Evolutionary conservation across 2,113 vertebrate species (phyloP).

Genomic region (Oceanites oceanicus): DNA sequence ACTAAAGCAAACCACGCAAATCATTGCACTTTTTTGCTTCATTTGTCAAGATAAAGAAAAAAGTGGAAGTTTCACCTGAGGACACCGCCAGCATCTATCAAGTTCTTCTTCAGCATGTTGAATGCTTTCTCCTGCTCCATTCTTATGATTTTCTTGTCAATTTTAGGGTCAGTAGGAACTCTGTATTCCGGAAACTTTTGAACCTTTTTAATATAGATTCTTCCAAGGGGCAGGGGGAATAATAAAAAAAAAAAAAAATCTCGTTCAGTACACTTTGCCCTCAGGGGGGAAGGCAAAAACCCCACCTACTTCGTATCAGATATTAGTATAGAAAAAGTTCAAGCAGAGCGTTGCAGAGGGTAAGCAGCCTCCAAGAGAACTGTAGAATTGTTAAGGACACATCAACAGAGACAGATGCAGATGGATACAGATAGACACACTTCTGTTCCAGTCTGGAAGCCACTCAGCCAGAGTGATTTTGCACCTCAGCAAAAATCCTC

Average conservation of each 20-base stretch:
- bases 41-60: conserved; percentile 13
- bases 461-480: not conserved
- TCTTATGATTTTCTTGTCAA: conserved; percentile 86
- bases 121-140: conserved; percentile 88
- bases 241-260: not conserved
- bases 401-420: not conserved
- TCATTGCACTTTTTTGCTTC: not conserved
- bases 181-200: conserved; percentile 84
- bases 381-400: not conserved
- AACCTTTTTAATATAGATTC: conserved; percentile 90
- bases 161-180: conserved; percentile 84
- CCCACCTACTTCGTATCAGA: not conserved
- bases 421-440: not conserved
- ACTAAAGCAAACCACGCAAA: not conserved
- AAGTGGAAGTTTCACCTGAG: conserved; percentile 74
- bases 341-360: not conserved
- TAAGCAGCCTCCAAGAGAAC: not conserved
- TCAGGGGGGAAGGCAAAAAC: not conserved
- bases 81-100: conserved; percentile 80
- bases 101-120: conserved; percentile 82
- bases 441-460: not conserved
- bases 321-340: not conserved
- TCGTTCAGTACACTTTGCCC: not conserved
- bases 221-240: conserved; percentile 36
- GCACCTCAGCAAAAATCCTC: not conserved